A percentile compares a stretch with the other conserved stretches of the same genome.
phyloP scores from a whole-genome alignment of 2,113 vertebrate species.

The Tychaedon coryphoeus region DNA sequence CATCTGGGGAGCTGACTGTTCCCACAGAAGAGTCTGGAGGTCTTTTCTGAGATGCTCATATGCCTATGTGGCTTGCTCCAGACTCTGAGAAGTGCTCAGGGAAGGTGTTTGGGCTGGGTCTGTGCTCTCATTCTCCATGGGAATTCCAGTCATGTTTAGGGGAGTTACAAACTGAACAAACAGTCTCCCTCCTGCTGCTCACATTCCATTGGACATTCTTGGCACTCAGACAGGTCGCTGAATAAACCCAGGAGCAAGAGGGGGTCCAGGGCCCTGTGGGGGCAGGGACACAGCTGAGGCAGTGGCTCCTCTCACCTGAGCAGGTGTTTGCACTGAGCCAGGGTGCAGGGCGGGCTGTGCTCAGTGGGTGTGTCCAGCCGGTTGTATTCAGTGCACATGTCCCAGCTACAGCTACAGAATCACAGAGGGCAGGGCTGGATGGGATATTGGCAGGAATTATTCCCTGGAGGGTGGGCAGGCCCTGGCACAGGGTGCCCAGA shows the following conservation, averaged over 20 bases:
- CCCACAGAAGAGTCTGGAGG: not conserved
- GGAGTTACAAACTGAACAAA: not conserved
- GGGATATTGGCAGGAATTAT: not conserved
- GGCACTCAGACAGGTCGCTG: not conserved
- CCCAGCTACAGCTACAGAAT: not conserved
- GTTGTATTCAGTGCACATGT: not conserved
- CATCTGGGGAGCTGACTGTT: not conserved
- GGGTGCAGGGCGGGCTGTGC: not conserved
- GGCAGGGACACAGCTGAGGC: accelerated
- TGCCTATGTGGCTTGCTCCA: not conserved
- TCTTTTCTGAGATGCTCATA: not conserved
- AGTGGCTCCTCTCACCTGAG: not conserved
- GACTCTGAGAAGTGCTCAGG: not conserved
- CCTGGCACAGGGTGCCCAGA: not conserved
- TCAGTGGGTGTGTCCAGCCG: not conserved
- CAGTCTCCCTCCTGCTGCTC: not conserved
- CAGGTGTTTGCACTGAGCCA: not conserved
- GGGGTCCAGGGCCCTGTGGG: not conserved
- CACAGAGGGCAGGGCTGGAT: not conserved
- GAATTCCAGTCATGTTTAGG: constrained; percentile 19
- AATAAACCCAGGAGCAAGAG: not conserved
- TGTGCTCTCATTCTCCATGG: not conserved
- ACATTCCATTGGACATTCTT: not conserved
- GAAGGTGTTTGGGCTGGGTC: not conserved
- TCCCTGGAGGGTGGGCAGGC: not conserved